Conservation (phyloP, 2,888 invertebrate genomes). For the Timema podura region DNA sequence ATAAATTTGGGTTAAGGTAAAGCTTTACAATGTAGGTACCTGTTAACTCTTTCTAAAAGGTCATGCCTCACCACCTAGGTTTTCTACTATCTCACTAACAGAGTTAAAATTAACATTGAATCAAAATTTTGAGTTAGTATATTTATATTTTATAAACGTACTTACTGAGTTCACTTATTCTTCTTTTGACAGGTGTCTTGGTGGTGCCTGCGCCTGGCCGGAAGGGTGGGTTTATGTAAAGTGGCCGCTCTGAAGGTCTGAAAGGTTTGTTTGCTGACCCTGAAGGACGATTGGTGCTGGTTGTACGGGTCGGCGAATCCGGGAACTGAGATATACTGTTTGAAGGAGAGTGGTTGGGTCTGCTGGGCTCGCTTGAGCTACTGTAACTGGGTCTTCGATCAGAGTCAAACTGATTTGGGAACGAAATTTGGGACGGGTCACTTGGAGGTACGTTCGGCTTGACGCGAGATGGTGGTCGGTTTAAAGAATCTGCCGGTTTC, state of each 20-base stretch:
- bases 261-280: too few species aligned
- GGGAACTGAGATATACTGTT: neutral
- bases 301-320: neutral
- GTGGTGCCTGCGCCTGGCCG: neutral
- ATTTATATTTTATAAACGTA: neutral
- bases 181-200: neutral
- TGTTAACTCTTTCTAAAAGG: too few species aligned
- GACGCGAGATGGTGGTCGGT: too few species aligned
- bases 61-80: too few species aligned
- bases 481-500: too few species aligned
- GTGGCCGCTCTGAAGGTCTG: neutral
- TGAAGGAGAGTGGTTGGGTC: neutral
- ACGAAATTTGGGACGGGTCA: too few species aligned
- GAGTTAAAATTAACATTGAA: too few species aligned
- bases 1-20: too few species aligned
- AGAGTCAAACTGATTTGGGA: too few species aligned
- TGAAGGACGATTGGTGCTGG: neutral
- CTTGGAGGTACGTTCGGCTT: too few species aligned
- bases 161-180: conserved; percentile 4
- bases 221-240: conserved; percentile 4
- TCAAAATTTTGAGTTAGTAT: neutral
- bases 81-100: too few species aligned
- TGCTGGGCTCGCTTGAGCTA: neutral
- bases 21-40: too few species aligned
- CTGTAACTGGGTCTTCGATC: neutral